Percentiles rank a stretch among this genome's conserved stretches.
Evolutionary conservation across 2,797 vertebrate genomes (phyloP).

Genomic region (Bovichtus variegatus): DNA sequence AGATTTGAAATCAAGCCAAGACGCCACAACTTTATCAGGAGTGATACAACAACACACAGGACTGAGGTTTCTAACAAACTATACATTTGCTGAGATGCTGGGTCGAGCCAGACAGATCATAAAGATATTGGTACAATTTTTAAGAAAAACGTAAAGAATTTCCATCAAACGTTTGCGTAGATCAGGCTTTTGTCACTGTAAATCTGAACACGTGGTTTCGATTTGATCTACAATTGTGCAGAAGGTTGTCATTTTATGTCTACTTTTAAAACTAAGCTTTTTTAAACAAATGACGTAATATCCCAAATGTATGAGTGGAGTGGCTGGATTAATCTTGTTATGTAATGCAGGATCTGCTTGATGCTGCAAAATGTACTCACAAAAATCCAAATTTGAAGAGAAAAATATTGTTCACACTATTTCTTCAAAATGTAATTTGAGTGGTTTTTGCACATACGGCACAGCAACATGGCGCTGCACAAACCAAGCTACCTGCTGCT

Average conservation of each 20-base stretch:
- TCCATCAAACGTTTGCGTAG: background rate
- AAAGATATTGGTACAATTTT: background rate
- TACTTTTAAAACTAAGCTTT: slow-evolving; percentile 13
- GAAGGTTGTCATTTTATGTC: background rate
- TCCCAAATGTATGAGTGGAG: slow-evolving; percentile 29
- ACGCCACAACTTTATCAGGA: slow-evolving; percentile 20
- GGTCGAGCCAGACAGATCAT: background rate
- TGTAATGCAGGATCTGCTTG: slow-evolving; percentile 57
- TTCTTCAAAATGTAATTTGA: background rate
- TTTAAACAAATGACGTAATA: no score
- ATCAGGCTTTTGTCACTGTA: background rate
- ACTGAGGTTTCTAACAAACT: background rate
- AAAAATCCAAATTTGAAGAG: background rate
- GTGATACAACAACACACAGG: slow-evolving; percentile 13
- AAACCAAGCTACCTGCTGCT: background rate
- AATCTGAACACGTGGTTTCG: background rate
- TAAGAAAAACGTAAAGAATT: background rate
- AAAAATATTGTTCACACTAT: background rate
- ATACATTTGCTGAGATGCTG: background rate
- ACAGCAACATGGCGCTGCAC: background rate
- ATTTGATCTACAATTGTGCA: background rate
- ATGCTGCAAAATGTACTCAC: slow-evolving; percentile 28
- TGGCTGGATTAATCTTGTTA: slow-evolving; percentile 66
- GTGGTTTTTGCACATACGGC: background rate
- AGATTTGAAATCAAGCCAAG: slow-evolving; percentile 69